A percentile compares a stretch with the other conserved stretches of the same genome.
Evolutionary conservation across 2,888 invertebrate genomes (phyloP).

Genomic region (Eristalis pertinax): DNA sequence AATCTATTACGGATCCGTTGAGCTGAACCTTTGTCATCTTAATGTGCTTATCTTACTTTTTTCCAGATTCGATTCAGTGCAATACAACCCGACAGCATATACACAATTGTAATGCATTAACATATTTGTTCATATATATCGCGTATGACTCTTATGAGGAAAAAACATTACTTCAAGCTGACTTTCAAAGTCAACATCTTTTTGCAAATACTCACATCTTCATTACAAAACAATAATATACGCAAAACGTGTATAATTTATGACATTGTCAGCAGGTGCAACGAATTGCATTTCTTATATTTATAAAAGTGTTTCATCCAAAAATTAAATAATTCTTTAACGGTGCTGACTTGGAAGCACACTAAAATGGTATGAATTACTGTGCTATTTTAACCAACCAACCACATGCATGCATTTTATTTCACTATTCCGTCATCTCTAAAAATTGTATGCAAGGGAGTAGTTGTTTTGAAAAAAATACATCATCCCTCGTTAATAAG

Average conservation of each 20-base stretch:
- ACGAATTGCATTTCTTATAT: background rate
- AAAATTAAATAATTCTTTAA: background rate
- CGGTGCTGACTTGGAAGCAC: background rate
- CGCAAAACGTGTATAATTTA: background rate
- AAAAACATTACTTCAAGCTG: background rate
- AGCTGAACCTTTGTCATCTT: background rate
- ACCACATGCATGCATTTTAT: background rate
- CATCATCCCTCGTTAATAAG: conserved; percentile 57
- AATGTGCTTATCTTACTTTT: too few species aligned
- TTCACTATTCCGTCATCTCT: conserved; percentile 29
- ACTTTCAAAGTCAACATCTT: background rate
- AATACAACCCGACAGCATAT: too few species aligned
- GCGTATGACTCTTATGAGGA: background rate
- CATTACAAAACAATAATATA: background rate
- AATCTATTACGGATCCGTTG: background rate
- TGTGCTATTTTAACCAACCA: background rate
- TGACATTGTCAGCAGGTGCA: background rate
- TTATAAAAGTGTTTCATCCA: background rate
- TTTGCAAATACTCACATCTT: background rate
- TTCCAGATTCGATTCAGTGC: too few species aligned
- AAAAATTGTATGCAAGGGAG: conserved; percentile 21
- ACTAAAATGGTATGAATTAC: background rate
- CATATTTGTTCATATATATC: too few species aligned
- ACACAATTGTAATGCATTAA: too few species aligned
- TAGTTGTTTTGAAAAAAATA: conserved; percentile 27